Evolutionary conservation across 2,888 invertebrate genomes (phyloP).

Genomic region (Lordiphosa andalusiaca): DNA sequence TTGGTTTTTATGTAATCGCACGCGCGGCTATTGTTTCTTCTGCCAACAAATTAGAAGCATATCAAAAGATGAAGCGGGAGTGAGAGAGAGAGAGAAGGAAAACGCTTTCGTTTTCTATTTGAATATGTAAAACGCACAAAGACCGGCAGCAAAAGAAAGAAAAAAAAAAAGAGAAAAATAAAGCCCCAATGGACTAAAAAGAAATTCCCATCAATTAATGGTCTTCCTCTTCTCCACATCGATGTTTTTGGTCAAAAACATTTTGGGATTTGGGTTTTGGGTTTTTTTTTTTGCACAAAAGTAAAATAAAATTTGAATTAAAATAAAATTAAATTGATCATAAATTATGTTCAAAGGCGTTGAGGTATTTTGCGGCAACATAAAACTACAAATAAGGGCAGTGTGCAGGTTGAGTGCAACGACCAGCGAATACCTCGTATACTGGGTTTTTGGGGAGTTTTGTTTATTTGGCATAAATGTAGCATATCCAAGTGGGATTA

Average conservation of each 20-base stretch:
- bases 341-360: conserved; percentile 73
- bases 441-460: no score
- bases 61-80: conserved; percentile 4
- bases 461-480: no score
- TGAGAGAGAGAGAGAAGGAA: conserved; percentile 3
- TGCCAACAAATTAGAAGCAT: conserved; percentile 58
- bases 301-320: conserved; percentile 67
- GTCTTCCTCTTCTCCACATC: conserved; percentile 29
- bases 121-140: conserved; percentile 63
- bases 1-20: conserved; percentile 56
- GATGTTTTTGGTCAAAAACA: conserved; percentile 9
- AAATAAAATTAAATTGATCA: conserved; percentile 67
- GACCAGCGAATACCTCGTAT: no score
- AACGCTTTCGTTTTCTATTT: conserved; percentile 74
- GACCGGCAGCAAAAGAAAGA: conserved; percentile 59
- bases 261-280: conserved; percentile 42
- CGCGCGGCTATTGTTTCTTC: conserved; percentile 53
- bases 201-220: conserved; percentile 73
- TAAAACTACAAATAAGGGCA: background rate
- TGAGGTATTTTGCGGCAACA: conserved; percentile 17
- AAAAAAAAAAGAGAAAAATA: conserved; percentile 11
- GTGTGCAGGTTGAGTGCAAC: no score
- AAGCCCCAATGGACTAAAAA: conserved; percentile 46
- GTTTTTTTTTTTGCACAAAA: conserved; percentile 28
- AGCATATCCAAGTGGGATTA: no score